Evolutionary conservation across 2,113 vertebrate genomes (phyloP), one percentile per base, ranked within the genome.

Genomic region (Barnardius zonarius): DNA sequence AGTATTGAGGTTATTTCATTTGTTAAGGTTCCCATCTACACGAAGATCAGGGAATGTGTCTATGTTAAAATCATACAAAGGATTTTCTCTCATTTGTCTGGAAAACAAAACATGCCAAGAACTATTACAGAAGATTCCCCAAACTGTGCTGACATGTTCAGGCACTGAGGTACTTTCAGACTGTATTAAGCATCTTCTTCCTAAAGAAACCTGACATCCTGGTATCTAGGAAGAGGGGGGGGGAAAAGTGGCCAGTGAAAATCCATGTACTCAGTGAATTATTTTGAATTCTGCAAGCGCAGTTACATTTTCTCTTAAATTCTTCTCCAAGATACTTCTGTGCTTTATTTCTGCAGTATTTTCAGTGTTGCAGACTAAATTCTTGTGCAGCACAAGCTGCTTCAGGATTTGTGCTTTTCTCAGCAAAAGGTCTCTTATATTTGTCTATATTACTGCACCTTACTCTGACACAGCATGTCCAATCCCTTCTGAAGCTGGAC

Each of bases 201-300:
- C 43, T 97, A 97, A 95, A 92, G 94, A 95, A 95, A 93, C 59
- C 12, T 92, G 97, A 97, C 96, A 96, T 92, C 19, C 23, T 86
- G 54, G 49, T 96, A 91, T 84, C 69, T 49, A 61, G 28, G 64
- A 2, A 79, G 57, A 15, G 33, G 33, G 57, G 13, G 13, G 33
- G 51, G 37, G 8, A 37, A 63, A 81, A 59, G 28, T 1, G 28
- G 54, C 43, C 72, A 86, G 57, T 35, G 44, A 92, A 90, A 77
- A 79, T 5, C 27, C 59, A 43, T 5, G 33, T 33, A 31, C 28
- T 81, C 22, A 37, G 68, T 33, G 66, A 66, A 74, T 74, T 74
- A 82, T n/a, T 82, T n/a, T 51, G 30, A 44, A 68, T 41, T 78
- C 68, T 80, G 39, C 39, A 86, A 84, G 43, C 2, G 39, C 3